phyloP scores from a whole-genome alignment of 2,888 invertebrate species.

The Clistopyga incitator region DNA sequence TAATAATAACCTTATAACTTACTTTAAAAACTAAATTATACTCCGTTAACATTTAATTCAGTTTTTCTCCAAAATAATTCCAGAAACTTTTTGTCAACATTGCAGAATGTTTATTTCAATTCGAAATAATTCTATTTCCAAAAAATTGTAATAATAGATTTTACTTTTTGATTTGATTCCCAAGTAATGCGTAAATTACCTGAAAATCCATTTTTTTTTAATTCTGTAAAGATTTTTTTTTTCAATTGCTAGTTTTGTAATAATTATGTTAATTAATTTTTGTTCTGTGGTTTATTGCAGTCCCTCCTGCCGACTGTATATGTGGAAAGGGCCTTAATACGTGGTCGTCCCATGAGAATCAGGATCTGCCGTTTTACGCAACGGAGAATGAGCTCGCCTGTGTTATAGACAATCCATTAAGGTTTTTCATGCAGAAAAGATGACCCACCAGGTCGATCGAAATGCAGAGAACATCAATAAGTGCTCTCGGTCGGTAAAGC shows the following conservation, averaged over 20 bases:
- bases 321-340: constrained; percentile 36
- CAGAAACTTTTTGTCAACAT: too few species aligned
- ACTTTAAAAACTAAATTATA: too few species aligned
- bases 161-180: too few species aligned
- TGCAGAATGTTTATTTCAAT: too few species aligned
- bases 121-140: background rate
- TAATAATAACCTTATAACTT: too few species aligned
- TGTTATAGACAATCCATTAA: constrained; percentile 77
- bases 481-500: background rate
- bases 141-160: background rate
- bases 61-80: too few species aligned
- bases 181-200: too few species aligned
- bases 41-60: too few species aligned
- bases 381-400: constrained; percentile 74
- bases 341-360: constrained; percentile 74
- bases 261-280: too few species aligned
- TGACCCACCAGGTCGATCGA: constrained; percentile 34
- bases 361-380: constrained; percentile 76
- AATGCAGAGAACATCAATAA: constrained; percentile 17
- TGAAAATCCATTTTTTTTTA: too few species aligned
- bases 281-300: constrained; percentile 17
- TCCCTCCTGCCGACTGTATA: constrained; percentile 60
- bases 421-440: constrained; percentile 71
- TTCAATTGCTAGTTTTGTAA: too few species aligned
- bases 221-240: too few species aligned